These are phyloP conservation scores for Lathamus discolor DNA, from an alignment of 2,113 vertebrate genomes.

Conservation along the genomic window DNA sequence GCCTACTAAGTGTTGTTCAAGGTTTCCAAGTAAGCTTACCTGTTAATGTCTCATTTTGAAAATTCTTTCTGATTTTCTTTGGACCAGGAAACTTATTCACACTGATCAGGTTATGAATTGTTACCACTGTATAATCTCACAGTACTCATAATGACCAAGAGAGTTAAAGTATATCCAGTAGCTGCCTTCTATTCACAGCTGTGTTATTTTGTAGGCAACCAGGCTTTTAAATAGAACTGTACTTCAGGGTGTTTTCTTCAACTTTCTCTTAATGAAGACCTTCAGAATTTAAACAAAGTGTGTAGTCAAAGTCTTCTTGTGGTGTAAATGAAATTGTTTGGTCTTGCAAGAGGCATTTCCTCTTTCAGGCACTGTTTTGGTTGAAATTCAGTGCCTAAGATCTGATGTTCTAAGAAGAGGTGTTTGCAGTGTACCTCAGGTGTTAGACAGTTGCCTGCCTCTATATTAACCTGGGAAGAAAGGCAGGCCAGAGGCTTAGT, in stretches of 20 bases:
- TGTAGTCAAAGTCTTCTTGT: neutral
- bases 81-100: neutral
- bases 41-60: neutral
- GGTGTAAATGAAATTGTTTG: neutral
- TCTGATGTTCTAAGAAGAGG: neutral
- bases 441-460: neutral
- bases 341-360: neutral
- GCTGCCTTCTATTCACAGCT: neutral
- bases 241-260: neutral
- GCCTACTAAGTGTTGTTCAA: neutral
- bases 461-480: neutral
- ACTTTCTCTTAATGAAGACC: neutral
- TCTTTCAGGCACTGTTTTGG: neutral
- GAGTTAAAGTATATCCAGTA: neutral
- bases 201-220: neutral
- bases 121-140: neutral
- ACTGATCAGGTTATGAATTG: neutral
- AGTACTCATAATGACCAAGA: neutral
- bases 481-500: neutral
- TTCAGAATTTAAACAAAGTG: neutral
- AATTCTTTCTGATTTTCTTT: neutral
- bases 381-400: neutral
- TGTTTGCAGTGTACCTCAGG: neutral
- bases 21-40: neutral
- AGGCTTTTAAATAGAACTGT: neutral